Evolutionary conservation across 92 coral and sea anemone species (phyloP), one percentile per base, ranked within the genome.

Genomic region (Palythoa grandis): DNA sequence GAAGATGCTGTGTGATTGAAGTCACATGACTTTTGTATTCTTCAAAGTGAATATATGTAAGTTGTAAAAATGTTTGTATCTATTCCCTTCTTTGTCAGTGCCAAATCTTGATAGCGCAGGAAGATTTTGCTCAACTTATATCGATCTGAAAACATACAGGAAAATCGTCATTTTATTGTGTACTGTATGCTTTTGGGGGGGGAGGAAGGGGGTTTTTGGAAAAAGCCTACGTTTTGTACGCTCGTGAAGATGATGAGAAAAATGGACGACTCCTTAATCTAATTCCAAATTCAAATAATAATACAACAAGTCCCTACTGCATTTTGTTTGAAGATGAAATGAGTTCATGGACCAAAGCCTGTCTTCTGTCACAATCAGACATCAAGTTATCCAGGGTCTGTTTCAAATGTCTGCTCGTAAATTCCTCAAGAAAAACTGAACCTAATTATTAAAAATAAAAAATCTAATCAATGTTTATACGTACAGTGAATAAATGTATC

Each of bases 291-390:
- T 56, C 19, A 56, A 56, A 35, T 68, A 70, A 65, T 22, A 73
- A 60, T 19, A 23, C 58, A 70, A 48, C 22, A 58, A 63, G 29
- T 29, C 56, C 22, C 78, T 37, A 96, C 98, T 96, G 98, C 92
- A 96, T 92, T 92, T 94, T 91, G 53, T 93, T 93, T 66, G 98
- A 96, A 11, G 98, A 93, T 39, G 96, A 87, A 72, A 96, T 96
- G 16, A 96, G 92, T 73, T 96, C 98, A 84, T 96, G 98, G 47
- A 96, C 98, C 85, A 96, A 83, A 7, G 98, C 94, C 86, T 96
- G 98, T 57, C 98, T 85, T 83, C 98, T 82, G 73, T 96, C 98
- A 85, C 98, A 91, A 79, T 96, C 98, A 88, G 94, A 86, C 94
- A 96, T 86, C 70, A 96, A 80, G 78, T 88, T 94, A 86, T 94